These are phyloP conservation scores for Spinus olivaceus DNA, from an alignment of 2,797 vertebrate species.

Conservation along the genomic window DNA sequence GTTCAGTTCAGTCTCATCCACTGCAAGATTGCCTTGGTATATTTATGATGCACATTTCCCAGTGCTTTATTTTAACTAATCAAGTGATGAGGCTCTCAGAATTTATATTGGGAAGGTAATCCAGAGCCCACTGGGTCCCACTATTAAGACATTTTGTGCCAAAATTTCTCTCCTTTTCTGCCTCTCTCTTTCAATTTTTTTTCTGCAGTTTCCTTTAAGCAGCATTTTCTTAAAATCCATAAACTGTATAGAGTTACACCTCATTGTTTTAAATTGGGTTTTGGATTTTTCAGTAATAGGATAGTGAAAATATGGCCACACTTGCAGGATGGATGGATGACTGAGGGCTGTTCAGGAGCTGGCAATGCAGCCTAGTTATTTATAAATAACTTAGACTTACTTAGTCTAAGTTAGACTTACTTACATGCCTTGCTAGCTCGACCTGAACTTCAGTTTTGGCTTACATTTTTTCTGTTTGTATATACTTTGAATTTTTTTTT, in stretches of 20 bases:
- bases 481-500: background rate
- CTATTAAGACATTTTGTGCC: background rate
- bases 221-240: background rate
- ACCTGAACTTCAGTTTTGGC: background rate
- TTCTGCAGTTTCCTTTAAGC: background rate
- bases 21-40: background rate
- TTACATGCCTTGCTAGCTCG: background rate
- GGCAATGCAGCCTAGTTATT: background rate
- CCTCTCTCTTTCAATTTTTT: background rate
- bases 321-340: background rate
- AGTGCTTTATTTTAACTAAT: conserved; percentile 5
- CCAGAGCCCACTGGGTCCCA: background rate
- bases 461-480: background rate
- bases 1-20: background rate
- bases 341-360: background rate
- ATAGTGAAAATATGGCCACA: background rate
- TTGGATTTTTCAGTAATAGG: background rate
- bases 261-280: background rate
- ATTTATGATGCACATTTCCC: background rate
- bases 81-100: background rate
- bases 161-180: background rate
- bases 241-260: background rate
- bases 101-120: background rate
- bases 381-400: background rate
- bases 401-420: too few relatives aligned